Percentiles rank a stretch among this genome's conserved stretches.
Conservation (phyloP, 2,888 invertebrate genomes). For the Nomada fabriciana region DNA sequence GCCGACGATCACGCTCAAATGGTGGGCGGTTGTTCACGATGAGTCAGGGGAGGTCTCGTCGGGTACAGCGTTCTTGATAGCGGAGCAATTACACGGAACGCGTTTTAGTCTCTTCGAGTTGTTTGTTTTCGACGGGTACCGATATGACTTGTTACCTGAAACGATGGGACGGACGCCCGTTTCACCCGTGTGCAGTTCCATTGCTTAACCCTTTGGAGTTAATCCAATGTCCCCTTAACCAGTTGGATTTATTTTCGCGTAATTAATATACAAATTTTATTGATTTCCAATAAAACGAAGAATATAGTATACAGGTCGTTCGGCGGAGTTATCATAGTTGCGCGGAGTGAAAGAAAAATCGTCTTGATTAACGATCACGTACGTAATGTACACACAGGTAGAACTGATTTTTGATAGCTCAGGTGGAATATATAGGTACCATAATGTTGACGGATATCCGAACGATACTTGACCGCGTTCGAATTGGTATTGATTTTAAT, state of each 20-base stretch:
- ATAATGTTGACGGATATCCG: slow-evolving; percentile 33
- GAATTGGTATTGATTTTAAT: slow-evolving; percentile 63
- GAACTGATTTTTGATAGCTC: slow-evolving; percentile 37
- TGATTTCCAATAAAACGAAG: not conserved
- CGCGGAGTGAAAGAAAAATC: not conserved
- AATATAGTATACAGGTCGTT: too few relatives aligned
- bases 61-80: slow-evolving; percentile 52
- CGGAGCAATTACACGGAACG: slow-evolving; percentile 56
- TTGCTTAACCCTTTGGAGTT: not conserved
- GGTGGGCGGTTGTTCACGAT: slow-evolving; percentile 47
- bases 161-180: too few relatives aligned
- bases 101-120: slow-evolving; percentile 45
- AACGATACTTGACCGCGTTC: slow-evolving; percentile 56
- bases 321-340: too few relatives aligned
- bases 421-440: slow-evolving; percentile 11
- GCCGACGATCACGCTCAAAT: slow-evolving; percentile 46
- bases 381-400: not conserved
- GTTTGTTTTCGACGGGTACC: slow-evolving; percentile 21
- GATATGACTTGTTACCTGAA: not conserved
- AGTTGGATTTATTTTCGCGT: too few relatives aligned
- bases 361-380: slow-evolving; percentile 18
- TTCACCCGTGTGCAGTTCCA: not conserved
- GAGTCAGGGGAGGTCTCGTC: slow-evolving; percentile 38
- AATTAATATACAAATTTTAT: not conserved
- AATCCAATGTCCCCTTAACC: too few relatives aligned